Evolutionary conservation across 1,140 invertebrate species (phyloP).

Genomic region (Drosophila bipectinata): DNA sequence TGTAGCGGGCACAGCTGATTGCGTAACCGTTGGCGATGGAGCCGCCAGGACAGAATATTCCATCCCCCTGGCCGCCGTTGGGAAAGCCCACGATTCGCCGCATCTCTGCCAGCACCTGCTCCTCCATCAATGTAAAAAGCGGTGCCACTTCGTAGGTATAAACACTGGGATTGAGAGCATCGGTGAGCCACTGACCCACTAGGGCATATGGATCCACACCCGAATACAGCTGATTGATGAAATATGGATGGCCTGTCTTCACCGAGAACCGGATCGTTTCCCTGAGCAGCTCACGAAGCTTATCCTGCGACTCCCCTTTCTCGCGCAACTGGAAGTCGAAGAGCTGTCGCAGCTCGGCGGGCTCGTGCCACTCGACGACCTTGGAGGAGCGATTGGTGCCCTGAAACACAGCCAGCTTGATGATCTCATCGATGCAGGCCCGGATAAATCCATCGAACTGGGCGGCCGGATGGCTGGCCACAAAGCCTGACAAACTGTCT

Average conservation of each 20-base stretch:
- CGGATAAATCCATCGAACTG: slow-evolving; percentile 90
- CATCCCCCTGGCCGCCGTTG: slow-evolving; percentile 89
- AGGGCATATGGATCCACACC: slow-evolving; percentile 94
- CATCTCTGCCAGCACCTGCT: slow-evolving; percentile 92
- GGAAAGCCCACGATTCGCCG: slow-evolving; percentile 93
- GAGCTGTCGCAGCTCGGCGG: slow-evolving; percentile 86
- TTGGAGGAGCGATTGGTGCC: slow-evolving; percentile 88
- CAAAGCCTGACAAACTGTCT: slow-evolving; percentile 54
- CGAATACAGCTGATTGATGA: slow-evolving; percentile 94
- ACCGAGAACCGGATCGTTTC: slow-evolving; percentile 92
- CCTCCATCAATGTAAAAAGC: slow-evolving; percentile 94
- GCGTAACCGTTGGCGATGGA: slow-evolving; percentile 98
- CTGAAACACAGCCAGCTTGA: slow-evolving; percentile 90
- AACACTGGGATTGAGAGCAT: slow-evolving; percentile 93
- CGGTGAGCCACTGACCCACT: slow-evolving; percentile 93
- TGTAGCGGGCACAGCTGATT: slow-evolving; percentile 93
- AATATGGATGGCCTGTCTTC: slow-evolving; percentile 94
- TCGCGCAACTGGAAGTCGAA: slow-evolving; percentile 88
- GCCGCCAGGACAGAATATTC: slow-evolving; percentile 97
- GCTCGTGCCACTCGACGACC: slow-evolving; percentile 91
- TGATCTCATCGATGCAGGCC: slow-evolving; percentile 88
- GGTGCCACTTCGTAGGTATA: slow-evolving; percentile 97
- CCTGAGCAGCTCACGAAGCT: slow-evolving; percentile 87
- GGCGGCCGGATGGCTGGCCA: slow-evolving; percentile 67
- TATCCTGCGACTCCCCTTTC: slow-evolving; percentile 87